phyloP scores from a whole-genome alignment of 2,888 invertebrate genomes.

The Ganaspis brasiliensis region DNA sequence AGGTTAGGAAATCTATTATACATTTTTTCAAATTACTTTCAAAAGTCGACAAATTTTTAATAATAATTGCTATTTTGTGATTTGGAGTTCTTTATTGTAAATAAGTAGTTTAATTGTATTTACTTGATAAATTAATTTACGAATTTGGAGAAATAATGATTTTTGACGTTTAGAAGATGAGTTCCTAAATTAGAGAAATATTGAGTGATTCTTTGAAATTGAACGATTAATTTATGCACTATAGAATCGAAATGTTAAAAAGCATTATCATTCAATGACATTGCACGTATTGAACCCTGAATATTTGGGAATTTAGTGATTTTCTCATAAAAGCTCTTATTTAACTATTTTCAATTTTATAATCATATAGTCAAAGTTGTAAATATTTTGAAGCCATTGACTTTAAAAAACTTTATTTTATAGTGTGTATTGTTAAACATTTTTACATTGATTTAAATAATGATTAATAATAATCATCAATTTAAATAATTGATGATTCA shows the following conservation, averaged over 20 bases:
- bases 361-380: not conserved
- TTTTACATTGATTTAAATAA: slow-evolving; percentile 7
- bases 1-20: slow-evolving; percentile 21
- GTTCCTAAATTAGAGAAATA: not conserved
- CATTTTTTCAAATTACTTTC: not conserved
- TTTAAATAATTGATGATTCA: slow-evolving; percentile 37
- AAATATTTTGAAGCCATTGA: not conserved
- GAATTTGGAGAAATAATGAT: not conserved
- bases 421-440: not conserved
- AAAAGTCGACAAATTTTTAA: not conserved
- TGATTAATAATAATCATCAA: no score
- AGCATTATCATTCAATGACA: slow-evolving; percentile 73
- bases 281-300: slow-evolving; percentile 53
- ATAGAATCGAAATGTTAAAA: slow-evolving; percentile 60
- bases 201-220: slow-evolving; percentile 69
- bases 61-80: not conserved
- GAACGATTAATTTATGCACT: slow-evolving; percentile 67
- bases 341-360: not conserved
- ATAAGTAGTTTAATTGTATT: not conserved
- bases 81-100: not conserved
- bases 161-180: not conserved
- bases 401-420: not conserved
- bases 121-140: not conserved
- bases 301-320: slow-evolving; percentile 34
- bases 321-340: slow-evolving; percentile 6